Evolutionary conservation across 2,113 vertebrate species (phyloP).

Genomic region (Reinhardtius hippoglossoides): DNA sequence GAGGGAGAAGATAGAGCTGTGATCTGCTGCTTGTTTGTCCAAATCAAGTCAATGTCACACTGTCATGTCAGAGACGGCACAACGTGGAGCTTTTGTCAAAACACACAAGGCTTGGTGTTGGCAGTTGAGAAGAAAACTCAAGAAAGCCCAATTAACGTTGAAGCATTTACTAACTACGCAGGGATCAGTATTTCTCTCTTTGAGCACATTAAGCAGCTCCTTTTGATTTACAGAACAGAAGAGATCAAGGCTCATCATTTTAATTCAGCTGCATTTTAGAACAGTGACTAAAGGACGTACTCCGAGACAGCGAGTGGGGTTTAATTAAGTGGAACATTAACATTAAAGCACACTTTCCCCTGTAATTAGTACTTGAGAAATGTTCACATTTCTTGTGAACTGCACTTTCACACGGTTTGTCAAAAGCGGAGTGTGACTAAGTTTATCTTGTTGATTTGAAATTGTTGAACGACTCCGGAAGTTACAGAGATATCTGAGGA

Average conservation of each 20-base stretch:
- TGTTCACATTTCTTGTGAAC: too few relatives aligned
- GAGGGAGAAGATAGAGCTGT: not conserved
- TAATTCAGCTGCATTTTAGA: not conserved
- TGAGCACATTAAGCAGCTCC: not conserved
- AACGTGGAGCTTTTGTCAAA: not conserved
- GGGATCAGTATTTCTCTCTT: too few relatives aligned
- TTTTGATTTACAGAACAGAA: not conserved
- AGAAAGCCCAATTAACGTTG: not conserved
- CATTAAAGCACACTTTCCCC: too few relatives aligned
- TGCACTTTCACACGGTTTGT: too few relatives aligned
- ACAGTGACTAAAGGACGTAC: not conserved
- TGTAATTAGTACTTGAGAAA: too few relatives aligned
- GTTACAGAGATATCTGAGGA: not conserved
- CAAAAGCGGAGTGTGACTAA: too few relatives aligned
- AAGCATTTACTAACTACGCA: too few relatives aligned
- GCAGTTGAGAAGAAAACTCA: conserved; percentile 1
- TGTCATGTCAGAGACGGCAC: conserved; percentile 5
- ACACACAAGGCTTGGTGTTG: not conserved
- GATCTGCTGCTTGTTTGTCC: too few relatives aligned
- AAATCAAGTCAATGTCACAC: not conserved
- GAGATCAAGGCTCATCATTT: not conserved
- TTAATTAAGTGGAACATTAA: not conserved
- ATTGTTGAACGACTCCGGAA: not conserved
- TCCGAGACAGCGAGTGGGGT: not conserved
- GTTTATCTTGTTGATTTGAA: too few relatives aligned